These are phyloP conservation scores for Drosophila eugracilis DNA, from an alignment of 1,140 invertebrate species.

Conservation along the genomic window DNA sequence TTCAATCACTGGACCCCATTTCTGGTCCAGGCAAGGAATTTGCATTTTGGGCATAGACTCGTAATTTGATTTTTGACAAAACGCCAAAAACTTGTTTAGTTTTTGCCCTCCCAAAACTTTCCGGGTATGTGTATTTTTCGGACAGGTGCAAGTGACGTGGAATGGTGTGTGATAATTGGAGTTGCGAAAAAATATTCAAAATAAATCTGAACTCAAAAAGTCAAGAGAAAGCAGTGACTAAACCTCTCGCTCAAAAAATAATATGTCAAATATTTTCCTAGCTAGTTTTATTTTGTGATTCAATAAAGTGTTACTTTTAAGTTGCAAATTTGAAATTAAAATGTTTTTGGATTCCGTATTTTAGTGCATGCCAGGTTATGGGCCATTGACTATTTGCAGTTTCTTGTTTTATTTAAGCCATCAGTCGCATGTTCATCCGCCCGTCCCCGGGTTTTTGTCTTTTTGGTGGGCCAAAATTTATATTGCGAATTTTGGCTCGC, in stretches of 20 bases:
- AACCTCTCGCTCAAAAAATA: too few species aligned
- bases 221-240: neutral
- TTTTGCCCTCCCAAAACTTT: slow-evolving; percentile 23
- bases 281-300: too few species aligned
- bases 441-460: neutral
- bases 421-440: slow-evolving; percentile 1
- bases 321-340: neutral
- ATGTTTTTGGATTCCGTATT: neutral
- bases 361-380: neutral
- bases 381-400: neutral
- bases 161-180: neutral
- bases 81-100: slow-evolving; percentile 48
- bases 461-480: slow-evolving; percentile 26
- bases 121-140: slow-evolving; percentile 8
- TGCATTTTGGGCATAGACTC: slow-evolving; percentile 50
- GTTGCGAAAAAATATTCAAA: neutral
- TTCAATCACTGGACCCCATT: slow-evolving; percentile 6
- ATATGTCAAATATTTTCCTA: too few species aligned
- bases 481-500: slow-evolving; percentile 42
- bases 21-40: slow-evolving; percentile 24
- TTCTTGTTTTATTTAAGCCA: slow-evolving; percentile 22
- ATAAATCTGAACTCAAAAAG: neutral
- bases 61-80: slow-evolving; percentile 64
- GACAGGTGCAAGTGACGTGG: neutral
- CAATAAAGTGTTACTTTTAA: neutral